Conservation (phyloP, 2,888 invertebrate genomes). For the Lypha dubia region DNA sequence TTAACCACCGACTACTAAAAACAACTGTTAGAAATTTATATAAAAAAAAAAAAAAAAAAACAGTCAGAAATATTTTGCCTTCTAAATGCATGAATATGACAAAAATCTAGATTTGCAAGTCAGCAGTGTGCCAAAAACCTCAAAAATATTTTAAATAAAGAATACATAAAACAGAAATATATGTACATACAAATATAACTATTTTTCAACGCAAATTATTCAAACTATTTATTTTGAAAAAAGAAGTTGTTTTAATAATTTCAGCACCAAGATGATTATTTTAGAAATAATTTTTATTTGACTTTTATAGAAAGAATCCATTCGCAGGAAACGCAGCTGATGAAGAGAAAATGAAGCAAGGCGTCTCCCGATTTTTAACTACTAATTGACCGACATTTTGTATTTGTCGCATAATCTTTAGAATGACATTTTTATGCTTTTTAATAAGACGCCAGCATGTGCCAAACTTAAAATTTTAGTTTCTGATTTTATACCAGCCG, state of each 20-base stretch:
- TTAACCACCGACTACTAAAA: background rate
- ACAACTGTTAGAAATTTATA: background rate
- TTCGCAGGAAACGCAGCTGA: too few relatives aligned
- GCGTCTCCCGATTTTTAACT: too few relatives aligned
- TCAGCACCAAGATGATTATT: background rate
- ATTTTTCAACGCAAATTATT: slow-evolving; percentile 1
- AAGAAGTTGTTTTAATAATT: background rate
- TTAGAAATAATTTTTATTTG: background rate
- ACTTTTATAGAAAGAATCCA: too few relatives aligned
- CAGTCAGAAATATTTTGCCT: slow-evolving; percentile 12
- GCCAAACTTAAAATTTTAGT: too few relatives aligned
- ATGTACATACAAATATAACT: background rate
- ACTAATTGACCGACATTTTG: too few relatives aligned
- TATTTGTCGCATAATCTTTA: too few relatives aligned
- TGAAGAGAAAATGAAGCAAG: too few relatives aligned
- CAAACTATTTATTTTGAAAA: slow-evolving; percentile 15
- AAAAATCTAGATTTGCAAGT: slow-evolving; percentile 66
- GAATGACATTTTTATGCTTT: too few relatives aligned
- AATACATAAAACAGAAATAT: too few relatives aligned
- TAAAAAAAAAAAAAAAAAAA: background rate
- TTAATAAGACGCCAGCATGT: too few relatives aligned
- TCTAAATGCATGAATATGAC: slow-evolving; percentile 40
- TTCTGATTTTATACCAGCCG: too few relatives aligned
- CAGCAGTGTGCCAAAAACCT: slow-evolving; percentile 52
- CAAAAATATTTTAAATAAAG: slow-evolving; percentile 26